Base-by-base conservation (phyloP, 2,113 vertebrate species). In the Scomber colias region DNA sequence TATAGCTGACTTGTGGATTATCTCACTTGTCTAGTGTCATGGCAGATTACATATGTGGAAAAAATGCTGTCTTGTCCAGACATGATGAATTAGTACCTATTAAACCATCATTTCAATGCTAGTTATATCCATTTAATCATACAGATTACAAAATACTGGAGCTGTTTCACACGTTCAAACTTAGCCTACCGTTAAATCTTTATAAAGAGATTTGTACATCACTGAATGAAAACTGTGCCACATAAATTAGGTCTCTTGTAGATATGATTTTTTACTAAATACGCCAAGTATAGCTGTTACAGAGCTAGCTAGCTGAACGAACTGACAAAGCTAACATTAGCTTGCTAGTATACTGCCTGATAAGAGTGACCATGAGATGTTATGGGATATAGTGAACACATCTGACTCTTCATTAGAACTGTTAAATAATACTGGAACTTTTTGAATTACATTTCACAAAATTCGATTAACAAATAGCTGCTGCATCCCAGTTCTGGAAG, bases 31-130 rank as follows among this genome's bases (percentile, higher is more conserved):
- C 49, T 57, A 40, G 40, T 64, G 46, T 70, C 44, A 71, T 5
- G 61, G 68, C 45, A 77, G 35, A 84, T 53, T 35, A 64, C n/a
- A 45, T 66, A 24, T 51, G 71, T 10, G 55, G 27, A 65, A 59
- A 7, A 19, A 69, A 21, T 45, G 54, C 27, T 13, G 11, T 51
- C 13, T 79, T 53, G 21, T 63, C 55, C 40, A 19, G 19, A 77
- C 40, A 48, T 4, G 3, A 11, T 14, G 27, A 64, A 69, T 57
- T 13, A 44, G 2, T 46, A 17, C 0, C 57, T 16, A 64, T 48
- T 24, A 12, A 35, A 16, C 4, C 16, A 35, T 48, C 59, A 63
- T 48, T 48, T 54, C 14, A 12, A 62, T 55, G 51, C 19, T n/a
- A 30, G 27, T 63, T 76, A 13, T 21, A 55, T 50, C 40, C 40